Base-by-base conservation (phyloP, 2,113 vertebrate genomes). In the Cryptomyrus ogoouensis region DNA sequence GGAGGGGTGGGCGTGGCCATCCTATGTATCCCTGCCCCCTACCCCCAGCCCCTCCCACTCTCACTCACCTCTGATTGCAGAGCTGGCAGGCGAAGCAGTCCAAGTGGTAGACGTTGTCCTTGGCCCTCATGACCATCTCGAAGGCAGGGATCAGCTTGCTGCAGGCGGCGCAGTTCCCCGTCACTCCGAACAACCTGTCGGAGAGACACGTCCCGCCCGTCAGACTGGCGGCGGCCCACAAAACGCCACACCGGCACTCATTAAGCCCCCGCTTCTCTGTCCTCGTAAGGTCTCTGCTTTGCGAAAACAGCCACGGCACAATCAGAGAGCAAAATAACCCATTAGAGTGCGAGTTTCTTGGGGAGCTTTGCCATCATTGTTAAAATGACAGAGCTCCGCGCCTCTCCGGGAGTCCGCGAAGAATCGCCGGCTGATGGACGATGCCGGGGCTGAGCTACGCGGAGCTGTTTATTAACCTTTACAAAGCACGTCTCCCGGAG, bases 41-140 rank as follows among this genome's bases (percentile, higher is more conserved):
- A 0, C 17, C 62, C 62, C 62, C 9, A 24, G 53, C 8, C 24
- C 15, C 35, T 88, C 53, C 53, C 52, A 56, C 39, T 49, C 24
- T 91, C 84, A 94, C 97, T 96, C 94, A 99, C 98, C 98, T 98
- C 94, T 99, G 98, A 95, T 99, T 99, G 93, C 98, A 99, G 94
- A 99, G 98, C 94, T 99, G 98, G 94, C 98, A 99, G 1, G 98
- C 98, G 86, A 99, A 99, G 94, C 98, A 99, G 96, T 99, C 98
- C 95, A 99, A 96, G 95, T 99, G 98, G 95, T 99, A 99, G 92
- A 99, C 98, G 12, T 99, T 99, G 94, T 99, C 98, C 95, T 99
- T 99, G 88, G 98, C 98, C 35, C 98, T 96, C 98, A 99, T 99
- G 91, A 99, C 98, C 98, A 99, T 99, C 96, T 99, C 98, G 90